Evolutionary conservation across 2,113 vertebrate species (phyloP).

Genomic region (Psittacula cyanocephala): DNA sequence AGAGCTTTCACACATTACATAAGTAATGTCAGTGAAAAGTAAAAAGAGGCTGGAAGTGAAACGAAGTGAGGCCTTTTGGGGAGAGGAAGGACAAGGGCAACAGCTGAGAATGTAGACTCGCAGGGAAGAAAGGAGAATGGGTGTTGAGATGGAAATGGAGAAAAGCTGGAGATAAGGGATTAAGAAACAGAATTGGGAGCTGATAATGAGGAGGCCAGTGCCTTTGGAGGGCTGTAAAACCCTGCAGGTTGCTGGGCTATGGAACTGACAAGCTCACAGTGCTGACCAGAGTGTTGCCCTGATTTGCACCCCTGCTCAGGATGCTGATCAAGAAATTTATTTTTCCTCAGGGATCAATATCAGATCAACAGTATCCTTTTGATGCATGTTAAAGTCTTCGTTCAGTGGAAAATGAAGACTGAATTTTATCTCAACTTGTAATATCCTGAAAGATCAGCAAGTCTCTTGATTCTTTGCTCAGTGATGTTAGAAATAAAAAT

Average conservation of each 20-base stretch:
- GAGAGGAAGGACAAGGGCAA: not conserved
- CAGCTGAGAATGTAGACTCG: not conserved
- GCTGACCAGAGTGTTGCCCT: not conserved
- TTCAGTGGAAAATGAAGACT: not conserved
- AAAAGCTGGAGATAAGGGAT: not conserved
- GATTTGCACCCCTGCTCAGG: not conserved
- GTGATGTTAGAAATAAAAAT: not conserved
- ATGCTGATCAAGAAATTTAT: fast-evolving
- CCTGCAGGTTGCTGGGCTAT: not conserved
- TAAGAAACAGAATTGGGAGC: not conserved
- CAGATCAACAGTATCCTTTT: not conserved
- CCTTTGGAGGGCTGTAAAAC: not conserved
- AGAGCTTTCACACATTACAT: not conserved
- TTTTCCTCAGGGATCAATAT: not conserved
- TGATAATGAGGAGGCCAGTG: not conserved
- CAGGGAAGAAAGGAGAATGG: not conserved
- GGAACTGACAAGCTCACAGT: not conserved
- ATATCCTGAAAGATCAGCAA: not conserved
- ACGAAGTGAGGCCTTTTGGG: not conserved
- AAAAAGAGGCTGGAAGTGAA: not conserved
- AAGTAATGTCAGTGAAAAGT: not conserved
- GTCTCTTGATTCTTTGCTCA: not conserved
- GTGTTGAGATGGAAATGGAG: not conserved
- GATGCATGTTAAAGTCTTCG: not conserved
- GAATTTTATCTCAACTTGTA: not conserved